These are phyloP conservation scores for Cremastinae sp. DNA, from an alignment of 2,888 invertebrate genomes.

Conservation along the genomic window DNA sequence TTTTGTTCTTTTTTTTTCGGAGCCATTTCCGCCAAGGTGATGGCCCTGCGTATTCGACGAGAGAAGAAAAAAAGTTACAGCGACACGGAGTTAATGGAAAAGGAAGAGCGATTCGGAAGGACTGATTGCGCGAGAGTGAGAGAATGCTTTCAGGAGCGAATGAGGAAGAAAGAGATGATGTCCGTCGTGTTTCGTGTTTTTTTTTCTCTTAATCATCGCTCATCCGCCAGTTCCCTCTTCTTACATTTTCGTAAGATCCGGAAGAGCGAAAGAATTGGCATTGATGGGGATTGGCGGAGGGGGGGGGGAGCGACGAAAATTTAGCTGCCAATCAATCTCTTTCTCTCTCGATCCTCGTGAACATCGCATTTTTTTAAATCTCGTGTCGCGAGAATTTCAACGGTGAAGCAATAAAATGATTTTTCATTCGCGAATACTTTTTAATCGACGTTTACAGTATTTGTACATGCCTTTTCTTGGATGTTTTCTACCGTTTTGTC, in stretches of 20 bases:
- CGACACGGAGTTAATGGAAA: neutral
- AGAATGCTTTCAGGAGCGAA: constrained; percentile 59
- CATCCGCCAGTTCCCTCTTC: constrained; percentile 36
- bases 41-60: constrained; percentile 40
- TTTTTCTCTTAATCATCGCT: constrained; percentile 61
- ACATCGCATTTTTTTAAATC: constrained; percentile 46
- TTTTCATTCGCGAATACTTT: constrained; percentile 56
- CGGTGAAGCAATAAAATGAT: constrained; percentile 42
- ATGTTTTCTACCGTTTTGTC: constrained; percentile 41
- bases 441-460: neutral
- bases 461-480: constrained; percentile 6
- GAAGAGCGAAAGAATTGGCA: constrained; percentile 29
- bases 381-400: constrained; percentile 17
- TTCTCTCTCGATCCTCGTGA: constrained; percentile 28
- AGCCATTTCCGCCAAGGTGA: constrained; percentile 49
- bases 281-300: constrained; percentile 9
- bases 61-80: constrained; percentile 14
- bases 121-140: constrained; percentile 55
- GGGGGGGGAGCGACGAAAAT: constrained; percentile 53
- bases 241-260: constrained; percentile 31
- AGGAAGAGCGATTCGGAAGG: constrained; percentile 48
- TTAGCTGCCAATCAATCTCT: constrained; percentile 69
- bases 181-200: constrained; percentile 68
- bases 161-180: constrained; percentile 53
- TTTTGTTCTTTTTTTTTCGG: constrained; percentile 14